phyloP scores from a whole-genome alignment of 23 tunicate species.

The Phallusia fumigata region DNA sequence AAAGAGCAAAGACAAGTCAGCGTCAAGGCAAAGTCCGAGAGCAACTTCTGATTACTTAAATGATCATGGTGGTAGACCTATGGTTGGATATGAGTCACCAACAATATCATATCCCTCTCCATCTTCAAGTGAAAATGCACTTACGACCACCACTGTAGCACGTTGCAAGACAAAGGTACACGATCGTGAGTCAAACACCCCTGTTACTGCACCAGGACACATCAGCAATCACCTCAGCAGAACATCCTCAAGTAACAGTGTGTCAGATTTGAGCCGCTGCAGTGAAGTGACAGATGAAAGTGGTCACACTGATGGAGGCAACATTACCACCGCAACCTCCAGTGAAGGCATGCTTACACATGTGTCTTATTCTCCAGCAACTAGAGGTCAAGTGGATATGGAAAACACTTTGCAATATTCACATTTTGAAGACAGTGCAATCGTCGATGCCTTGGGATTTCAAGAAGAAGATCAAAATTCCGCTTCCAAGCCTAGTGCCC shows the following conservation, averaged over 20 bases:
- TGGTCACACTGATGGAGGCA: slow-evolving; percentile 11
- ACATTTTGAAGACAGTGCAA: slow-evolving; percentile 28
- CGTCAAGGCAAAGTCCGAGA: slow-evolving; percentile 47
- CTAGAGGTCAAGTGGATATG: slow-evolving; percentile 6
- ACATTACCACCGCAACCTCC: slow-evolving; percentile 14
- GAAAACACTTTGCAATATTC: slow-evolving; percentile 24
- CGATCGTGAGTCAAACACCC: neutral
- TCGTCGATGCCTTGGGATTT: slow-evolving; percentile 18
- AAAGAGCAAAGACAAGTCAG: slow-evolving; percentile 25
- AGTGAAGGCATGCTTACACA: neutral
- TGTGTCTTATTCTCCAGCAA: neutral
- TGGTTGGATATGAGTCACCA: slow-evolving; percentile 29
- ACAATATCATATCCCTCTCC: slow-evolving; percentile 22
- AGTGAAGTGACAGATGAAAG: slow-evolving; percentile 58
- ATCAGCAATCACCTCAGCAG: slow-evolving; percentile 36
- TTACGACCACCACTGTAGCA: slow-evolving; percentile 4
- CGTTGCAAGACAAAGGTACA: neutral
- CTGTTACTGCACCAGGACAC: neutral
- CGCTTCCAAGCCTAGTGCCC: neutral
- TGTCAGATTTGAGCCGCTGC: slow-evolving; percentile 74
- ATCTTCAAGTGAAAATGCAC: slow-evolving; percentile 24
- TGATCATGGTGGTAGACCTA: slow-evolving; percentile 13
- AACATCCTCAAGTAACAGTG: slow-evolving; percentile 76
- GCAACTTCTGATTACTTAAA: slow-evolving; percentile 14
- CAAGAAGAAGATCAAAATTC: neutral